Percentiles rank a stretch among this genome's conserved stretches.
Conservation (phyloP, 2,113 vertebrate species). For the Eidolon helvum region DNA sequence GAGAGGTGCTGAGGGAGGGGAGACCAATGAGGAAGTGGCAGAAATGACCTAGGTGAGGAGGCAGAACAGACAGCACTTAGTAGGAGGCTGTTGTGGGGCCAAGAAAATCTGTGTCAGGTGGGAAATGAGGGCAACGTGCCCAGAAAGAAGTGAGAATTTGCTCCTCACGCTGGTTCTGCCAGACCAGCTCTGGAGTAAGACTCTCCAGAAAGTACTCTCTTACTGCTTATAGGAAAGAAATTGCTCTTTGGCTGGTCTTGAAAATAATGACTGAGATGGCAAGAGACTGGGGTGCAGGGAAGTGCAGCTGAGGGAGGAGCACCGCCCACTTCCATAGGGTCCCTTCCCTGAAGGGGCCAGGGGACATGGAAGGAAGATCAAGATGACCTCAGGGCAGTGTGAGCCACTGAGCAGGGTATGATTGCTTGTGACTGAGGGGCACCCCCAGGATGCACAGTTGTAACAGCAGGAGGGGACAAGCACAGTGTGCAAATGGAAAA, state of each 20-base stretch:
- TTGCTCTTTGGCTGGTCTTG: neutral
- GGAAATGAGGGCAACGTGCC: no score
- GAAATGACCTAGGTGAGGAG: neutral
- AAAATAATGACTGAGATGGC: neutral
- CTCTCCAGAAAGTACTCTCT: neutral
- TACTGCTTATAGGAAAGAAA: neutral
- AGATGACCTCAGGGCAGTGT: neutral
- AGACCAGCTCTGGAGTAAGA: neutral
- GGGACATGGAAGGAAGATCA: neutral
- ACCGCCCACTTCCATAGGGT: neutral
- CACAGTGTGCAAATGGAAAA: neutral
- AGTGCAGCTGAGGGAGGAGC: neutral
- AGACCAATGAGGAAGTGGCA: no score
- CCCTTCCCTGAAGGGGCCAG: neutral
- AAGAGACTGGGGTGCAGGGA: neutral
- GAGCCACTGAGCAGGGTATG: neutral
- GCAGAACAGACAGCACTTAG: neutral
- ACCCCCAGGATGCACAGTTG: fast-evolving
- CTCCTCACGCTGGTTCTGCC: neutral
- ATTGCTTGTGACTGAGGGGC: neutral
- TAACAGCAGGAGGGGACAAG: neutral
- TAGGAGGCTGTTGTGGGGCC: neutral
- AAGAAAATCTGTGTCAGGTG: no score
- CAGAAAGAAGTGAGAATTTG: neutral
- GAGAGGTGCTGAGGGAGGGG: no score